These are phyloP conservation scores for Eurosta solidaginis DNA, from an alignment of 1,140 invertebrate genomes.

Conservation along the genomic window DNA sequence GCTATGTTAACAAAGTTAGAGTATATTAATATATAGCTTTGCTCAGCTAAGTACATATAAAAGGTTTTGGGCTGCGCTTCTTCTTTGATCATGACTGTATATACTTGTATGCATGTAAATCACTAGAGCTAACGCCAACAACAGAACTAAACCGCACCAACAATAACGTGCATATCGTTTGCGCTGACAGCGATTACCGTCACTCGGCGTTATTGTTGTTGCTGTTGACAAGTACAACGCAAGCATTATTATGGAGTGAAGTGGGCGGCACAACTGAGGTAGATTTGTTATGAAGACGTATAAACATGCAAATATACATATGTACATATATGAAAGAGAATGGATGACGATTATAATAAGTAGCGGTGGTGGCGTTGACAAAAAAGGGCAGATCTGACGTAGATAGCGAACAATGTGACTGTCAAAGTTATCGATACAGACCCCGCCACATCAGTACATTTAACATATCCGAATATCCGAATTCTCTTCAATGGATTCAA, in stretches of 20 bases:
- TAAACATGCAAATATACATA: neutral
- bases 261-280: neutral
- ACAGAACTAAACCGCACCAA: no score
- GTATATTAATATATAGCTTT: no score
- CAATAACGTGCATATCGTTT: neutral
- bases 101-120: no score
- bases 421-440: neutral
- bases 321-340: neutral
- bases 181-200: neutral
- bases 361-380: no score
- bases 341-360: no score
- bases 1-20: no score
- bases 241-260: neutral
- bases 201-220: conserved; percentile 1
- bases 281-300: neutral
- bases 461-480: neutral
- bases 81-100: no score
- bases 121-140: no score
- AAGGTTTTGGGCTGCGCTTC: no score
- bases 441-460: no score
- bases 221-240: neutral
- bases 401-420: neutral
- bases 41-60: no score
- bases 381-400: neutral
- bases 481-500: neutral